Percentiles rank a stretch among this genome's conserved stretches.
phyloP scores from a whole-genome alignment of 2,113 vertebrate species.

The Chroicocephalus ridibundus region DNA sequence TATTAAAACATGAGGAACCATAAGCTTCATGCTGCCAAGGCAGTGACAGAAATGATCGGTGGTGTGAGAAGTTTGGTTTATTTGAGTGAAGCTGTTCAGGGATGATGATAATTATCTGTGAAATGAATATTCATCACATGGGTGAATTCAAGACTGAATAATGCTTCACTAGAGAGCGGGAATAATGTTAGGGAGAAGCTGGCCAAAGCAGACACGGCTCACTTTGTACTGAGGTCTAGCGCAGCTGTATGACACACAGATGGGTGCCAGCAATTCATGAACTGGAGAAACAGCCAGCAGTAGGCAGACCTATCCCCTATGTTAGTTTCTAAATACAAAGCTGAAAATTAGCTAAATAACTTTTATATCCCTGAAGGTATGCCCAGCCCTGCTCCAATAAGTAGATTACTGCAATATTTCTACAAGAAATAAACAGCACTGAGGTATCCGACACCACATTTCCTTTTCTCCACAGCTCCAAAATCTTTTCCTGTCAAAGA shows the following conservation, averaged over 20 bases:
- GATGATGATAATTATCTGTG: conserved; percentile 22
- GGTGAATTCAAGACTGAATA: neutral
- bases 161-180: neutral
- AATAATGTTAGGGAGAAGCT: neutral
- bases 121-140: conserved; percentile 38
- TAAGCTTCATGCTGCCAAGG: neutral
- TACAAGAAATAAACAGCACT: neutral
- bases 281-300: neutral
- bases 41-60: neutral
- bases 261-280: neutral
- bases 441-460: neutral
- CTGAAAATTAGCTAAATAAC: neutral
- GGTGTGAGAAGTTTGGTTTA: neutral
- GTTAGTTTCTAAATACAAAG: neutral
- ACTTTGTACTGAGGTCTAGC: neutral
- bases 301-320: neutral
- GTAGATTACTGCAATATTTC: neutral
- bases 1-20: conserved; percentile 1
- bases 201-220: neutral
- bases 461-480: neutral
- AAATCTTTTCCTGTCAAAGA: neutral
- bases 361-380: neutral
- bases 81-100: neutral
- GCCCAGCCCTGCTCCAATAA: neutral
- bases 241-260: neutral